These are phyloP conservation scores for Anguilla marmorata DNA, from an alignment of 2,797 vertebrate species.

Conservation along the genomic window DNA sequence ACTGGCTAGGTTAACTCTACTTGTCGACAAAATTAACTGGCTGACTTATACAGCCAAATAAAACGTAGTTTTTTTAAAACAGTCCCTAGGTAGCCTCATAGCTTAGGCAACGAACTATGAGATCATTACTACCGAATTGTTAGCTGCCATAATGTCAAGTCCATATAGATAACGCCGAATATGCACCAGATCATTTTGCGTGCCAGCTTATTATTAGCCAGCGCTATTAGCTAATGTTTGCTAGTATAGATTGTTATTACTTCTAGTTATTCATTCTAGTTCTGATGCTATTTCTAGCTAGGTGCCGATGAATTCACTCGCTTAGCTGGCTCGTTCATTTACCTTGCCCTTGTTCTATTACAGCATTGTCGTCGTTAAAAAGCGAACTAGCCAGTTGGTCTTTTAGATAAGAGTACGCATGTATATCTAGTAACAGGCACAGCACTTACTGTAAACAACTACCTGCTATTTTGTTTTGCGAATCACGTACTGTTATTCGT, in stretches of 20 bases:
- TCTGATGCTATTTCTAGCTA: no score
- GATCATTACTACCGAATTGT: not conserved
- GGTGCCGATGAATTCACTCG: no score
- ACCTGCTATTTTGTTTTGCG: not conserved
- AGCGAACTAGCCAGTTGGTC: not conserved
- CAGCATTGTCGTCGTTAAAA: not conserved
- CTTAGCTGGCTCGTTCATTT: not conserved
- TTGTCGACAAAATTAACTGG: not conserved
- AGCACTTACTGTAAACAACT: not conserved
- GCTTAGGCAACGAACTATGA: not conserved
- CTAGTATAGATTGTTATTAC: not conserved
- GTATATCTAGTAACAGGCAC: not conserved
- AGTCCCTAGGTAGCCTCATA: not conserved
- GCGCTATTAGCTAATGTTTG: not conserved
- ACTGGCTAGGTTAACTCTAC: not conserved
- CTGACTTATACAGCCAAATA: no score
- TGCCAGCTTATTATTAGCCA: not conserved
- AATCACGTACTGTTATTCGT: not conserved
- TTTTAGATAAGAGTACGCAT: not conserved
- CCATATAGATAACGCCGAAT: not conserved
- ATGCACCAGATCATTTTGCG: not conserved
- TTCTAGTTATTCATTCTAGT: no score
- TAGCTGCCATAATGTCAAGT: not conserved
- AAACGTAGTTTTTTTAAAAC: not conserved
- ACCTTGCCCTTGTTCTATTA: not conserved